Base-by-base conservation (phyloP, 2,888 invertebrate species). In the Drosophila cracens region DNA sequence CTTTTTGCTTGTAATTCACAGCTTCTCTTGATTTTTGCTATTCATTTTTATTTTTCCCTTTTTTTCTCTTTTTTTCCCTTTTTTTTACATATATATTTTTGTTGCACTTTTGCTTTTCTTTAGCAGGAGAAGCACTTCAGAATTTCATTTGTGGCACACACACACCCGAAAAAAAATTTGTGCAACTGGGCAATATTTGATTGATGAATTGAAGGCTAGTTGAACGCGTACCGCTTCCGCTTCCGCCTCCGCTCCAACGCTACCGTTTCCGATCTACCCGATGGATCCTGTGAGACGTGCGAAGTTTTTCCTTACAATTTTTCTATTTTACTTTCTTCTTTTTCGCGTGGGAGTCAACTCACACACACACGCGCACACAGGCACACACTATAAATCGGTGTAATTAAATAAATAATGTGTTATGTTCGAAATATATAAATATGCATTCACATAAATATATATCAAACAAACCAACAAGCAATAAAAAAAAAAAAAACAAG, bases 161-260 rank as follows among this genome's bases (percentile, higher is more conserved):
- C 76, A 76, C 46, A 46, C 46, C 76, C 76, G 78, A 69, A 79
- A 76, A 76, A 77, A 76, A 78, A 78, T 51, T n/a, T 46, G 21
- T 59, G 46, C 54, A 76, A 60, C 56, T 57, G 25, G 60, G 57
- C 58, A 62, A 75, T 69, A 70, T 70, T 70, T 59, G 59, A 5
- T 27, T 63, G 27, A 29, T 52, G 46, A 16, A 46, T 46, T 46
- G 16, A 4, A 16, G 53, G 53, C 65, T 53, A 40, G 21, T 40
- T 40, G 16, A 27, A 13, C 76, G 46, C 59, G 63, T 33, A 70
- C 74, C 74, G 75, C 21, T 33, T 16, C 40, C 57, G 33, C 7
- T 36, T 13, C 43, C 46, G 61, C 16, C 40, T 31, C 57, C 64
- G 71, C 18, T 72, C 16, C 34, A 46, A 48, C 13, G 16, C 46